A percentile compares a stretch with the other conserved stretches of the same genome.
Evolutionary conservation across 2,888 invertebrate genomes (phyloP).

Genomic region (Corbicula japonica): DNA sequence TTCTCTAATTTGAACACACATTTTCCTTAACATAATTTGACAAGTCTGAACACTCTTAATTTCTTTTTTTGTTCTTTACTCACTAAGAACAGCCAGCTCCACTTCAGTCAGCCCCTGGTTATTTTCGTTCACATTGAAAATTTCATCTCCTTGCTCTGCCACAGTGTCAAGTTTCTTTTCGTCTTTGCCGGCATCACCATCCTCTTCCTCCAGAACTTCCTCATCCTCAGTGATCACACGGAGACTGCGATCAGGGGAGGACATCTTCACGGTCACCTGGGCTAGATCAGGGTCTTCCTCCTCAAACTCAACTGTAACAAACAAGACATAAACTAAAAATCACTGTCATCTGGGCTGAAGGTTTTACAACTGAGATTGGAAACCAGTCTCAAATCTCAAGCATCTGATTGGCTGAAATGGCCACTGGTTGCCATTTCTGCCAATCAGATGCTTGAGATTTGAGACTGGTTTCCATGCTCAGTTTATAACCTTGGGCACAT

Average conservation of each 20-base stretch:
- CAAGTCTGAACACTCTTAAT: too few relatives aligned
- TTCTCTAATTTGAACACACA: too few relatives aligned
- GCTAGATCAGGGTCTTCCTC: conserved; percentile 68
- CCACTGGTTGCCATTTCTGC: too few relatives aligned
- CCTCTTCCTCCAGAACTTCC: conserved; percentile 71
- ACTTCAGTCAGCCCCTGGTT: conserved; percentile 78
- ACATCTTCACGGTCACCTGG: conserved; percentile 54
- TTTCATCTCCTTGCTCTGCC: conserved; percentile 63
- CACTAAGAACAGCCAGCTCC: conserved; percentile 81
- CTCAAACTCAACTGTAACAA: conserved; percentile 68
- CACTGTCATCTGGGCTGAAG: too few relatives aligned
- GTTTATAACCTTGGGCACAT: too few relatives aligned
- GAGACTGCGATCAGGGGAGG: conserved; percentile 75
- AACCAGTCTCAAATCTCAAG: too few relatives aligned
- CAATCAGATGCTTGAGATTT: too few relatives aligned
- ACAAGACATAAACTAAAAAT: not conserved
- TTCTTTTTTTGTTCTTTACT: too few relatives aligned
- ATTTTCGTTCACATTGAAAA: conserved; percentile 61
- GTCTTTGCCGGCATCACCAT: conserved; percentile 41
- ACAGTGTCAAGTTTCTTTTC: conserved; percentile 36
- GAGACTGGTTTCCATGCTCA: too few relatives aligned
- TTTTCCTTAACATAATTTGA: too few relatives aligned
- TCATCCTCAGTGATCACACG: conserved; percentile 82
- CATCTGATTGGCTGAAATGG: too few relatives aligned
- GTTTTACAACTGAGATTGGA: too few relatives aligned